Evolutionary conservation across 2,113 vertebrate species (phyloP).

Genomic region (Rousettus leschenaultii): DNA sequence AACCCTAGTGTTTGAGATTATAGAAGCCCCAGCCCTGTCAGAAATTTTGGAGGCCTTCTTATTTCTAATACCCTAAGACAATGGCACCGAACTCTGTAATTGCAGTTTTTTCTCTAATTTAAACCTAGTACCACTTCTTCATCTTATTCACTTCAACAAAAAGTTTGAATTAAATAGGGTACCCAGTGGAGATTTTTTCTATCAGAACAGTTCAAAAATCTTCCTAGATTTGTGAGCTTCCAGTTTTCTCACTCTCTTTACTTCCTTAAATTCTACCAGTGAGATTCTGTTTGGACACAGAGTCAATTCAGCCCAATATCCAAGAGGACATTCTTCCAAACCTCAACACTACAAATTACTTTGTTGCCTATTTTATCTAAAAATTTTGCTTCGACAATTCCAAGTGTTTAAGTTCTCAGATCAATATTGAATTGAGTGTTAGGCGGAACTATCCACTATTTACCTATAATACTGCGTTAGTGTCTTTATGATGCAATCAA

Average conservation of each 20-base stretch:
- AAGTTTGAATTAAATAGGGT: not conserved
- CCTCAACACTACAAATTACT: not conserved
- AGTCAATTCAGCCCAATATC: not conserved
- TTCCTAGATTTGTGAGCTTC: not conserved
- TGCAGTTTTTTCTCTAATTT: not conserved
- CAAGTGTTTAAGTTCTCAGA: not conserved
- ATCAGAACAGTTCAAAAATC: not conserved
- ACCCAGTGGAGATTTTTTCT: not conserved
- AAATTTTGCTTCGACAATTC: not conserved
- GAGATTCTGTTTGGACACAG: not conserved
- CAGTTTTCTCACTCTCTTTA: not conserved
- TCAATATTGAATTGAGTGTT: not conserved
- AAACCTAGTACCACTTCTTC: not conserved
- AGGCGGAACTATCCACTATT: not conserved
- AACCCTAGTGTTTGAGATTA: not conserved
- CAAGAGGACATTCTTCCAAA: not conserved
- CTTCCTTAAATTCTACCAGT: not conserved
- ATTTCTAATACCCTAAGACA: not conserved
- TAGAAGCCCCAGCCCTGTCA: not conserved
- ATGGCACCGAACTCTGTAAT: not conserved
- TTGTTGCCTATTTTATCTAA: not conserved
- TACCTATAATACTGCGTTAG: not conserved
- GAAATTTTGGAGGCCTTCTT: not conserved
- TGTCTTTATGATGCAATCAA: not conserved
- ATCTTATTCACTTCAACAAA: not conserved